Evolutionary conservation across 2,888 invertebrate species (phyloP).

Genomic region (Vanessa cardui): DNA sequence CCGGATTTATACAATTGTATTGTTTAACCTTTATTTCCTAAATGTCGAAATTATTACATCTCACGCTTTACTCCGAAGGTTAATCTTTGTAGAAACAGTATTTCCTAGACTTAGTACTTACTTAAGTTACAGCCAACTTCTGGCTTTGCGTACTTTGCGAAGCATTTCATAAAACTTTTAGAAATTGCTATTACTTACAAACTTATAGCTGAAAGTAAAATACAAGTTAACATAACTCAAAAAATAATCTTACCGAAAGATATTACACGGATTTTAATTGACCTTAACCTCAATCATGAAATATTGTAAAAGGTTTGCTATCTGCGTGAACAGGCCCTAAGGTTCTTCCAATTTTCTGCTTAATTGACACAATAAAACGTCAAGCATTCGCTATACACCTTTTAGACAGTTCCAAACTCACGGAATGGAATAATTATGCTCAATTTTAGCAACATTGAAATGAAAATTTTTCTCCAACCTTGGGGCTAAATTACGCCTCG

Average conservation of each 20-base stretch:
- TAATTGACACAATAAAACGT: slow-evolving; percentile 71
- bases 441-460: slow-evolving; percentile 62
- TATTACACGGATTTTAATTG: background rate
- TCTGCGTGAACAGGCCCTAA: slow-evolving; percentile 21
- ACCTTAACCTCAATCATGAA: background rate
- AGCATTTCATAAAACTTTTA: too few species aligned
- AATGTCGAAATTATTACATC: too few species aligned
- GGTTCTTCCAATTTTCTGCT: slow-evolving; percentile 59
- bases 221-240: background rate
- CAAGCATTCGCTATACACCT: slow-evolving; percentile 44
- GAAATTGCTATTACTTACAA: background rate
- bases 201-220: slow-evolving; percentile 2
- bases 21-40: too few species aligned
- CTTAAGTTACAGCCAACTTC: too few species aligned
- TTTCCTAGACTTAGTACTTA: too few species aligned
- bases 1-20: too few species aligned
- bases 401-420: slow-evolving; percentile 59
- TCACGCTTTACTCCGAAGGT: too few species aligned
- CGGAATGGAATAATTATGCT: slow-evolving; percentile 60
- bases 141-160: too few species aligned
- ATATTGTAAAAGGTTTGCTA: slow-evolving; percentile 37
- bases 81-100: too few species aligned
- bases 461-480: slow-evolving; percentile 52
- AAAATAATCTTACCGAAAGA: background rate
- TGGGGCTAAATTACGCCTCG: slow-evolving; percentile 48